Percentiles rank a stretch among this genome's conserved stretches.
Conservation (phyloP, 1,140 invertebrate species). For the Aethina tumida region DNA sequence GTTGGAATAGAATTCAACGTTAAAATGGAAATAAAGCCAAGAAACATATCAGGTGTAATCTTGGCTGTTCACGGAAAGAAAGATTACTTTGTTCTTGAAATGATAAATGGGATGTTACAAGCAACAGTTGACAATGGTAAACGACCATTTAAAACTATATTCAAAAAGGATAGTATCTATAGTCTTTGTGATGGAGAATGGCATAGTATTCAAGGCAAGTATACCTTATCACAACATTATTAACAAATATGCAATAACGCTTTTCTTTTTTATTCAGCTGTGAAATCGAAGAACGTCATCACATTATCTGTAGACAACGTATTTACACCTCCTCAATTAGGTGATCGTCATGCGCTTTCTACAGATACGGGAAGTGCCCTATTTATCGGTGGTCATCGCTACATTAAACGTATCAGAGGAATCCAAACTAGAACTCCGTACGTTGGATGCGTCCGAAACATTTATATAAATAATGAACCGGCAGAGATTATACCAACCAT, state of each 20-base stretch:
- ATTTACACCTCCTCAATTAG: constrained; percentile 54
- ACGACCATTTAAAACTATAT: constrained; percentile 66
- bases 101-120: constrained; percentile 73
- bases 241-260: too few species aligned
- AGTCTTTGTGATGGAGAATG: constrained; percentile 87
- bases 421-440: constrained; percentile 54
- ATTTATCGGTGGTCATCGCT: constrained; percentile 81
- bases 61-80: constrained; percentile 69
- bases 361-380: constrained; percentile 77
- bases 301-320: constrained; percentile 71
- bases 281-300: constrained; percentile 76
- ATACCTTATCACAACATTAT: too few species aligned
- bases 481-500: constrained; percentile 49
- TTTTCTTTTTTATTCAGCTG: constrained; percentile 46
- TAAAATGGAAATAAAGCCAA: constrained; percentile 79
- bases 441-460: constrained; percentile 72
- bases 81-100: constrained; percentile 79
- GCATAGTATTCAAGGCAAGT: constrained; percentile 77
- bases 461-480: constrained; percentile 51
- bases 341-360: constrained; percentile 47
- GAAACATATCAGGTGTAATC: constrained; percentile 70
- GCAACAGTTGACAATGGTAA: constrained; percentile 79
- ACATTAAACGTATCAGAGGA: constrained; percentile 42
- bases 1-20: constrained; percentile 73
- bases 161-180: constrained; percentile 56